These are phyloP conservation scores for Scylla paramamosain DNA, from an alignment of 1,140 invertebrate genomes.

Conservation along the genomic window DNA sequence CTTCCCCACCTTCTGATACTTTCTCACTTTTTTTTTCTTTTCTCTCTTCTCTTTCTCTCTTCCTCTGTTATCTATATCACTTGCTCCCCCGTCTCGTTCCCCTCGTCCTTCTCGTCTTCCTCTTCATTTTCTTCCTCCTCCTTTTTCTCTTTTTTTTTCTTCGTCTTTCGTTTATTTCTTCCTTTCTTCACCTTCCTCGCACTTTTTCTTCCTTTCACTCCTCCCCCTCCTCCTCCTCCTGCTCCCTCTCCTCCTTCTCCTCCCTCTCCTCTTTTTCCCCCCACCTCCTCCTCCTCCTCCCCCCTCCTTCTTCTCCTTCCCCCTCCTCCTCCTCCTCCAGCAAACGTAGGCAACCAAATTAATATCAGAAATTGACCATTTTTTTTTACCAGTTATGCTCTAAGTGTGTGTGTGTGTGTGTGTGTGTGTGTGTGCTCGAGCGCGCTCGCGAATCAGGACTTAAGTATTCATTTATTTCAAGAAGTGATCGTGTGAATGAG, in stretches of 20 bases:
- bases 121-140: no score
- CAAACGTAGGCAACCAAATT: not conserved
- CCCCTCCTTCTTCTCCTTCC: not conserved
- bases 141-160: not conserved
- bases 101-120: not conserved
- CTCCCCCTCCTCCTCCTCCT: not conserved
- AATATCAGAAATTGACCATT: not conserved
- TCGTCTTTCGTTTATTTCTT: not conserved
- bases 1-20: constrained; percentile 16
- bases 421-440: no score
- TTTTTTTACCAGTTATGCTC: not conserved
- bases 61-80: not conserved
- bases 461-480: no score
- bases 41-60: constrained; percentile 31
- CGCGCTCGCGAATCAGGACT: no score
- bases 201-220: not conserved
- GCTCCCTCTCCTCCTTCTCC: not conserved
- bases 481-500: no score
- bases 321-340: not conserved
- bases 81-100: no score
- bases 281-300: not conserved
- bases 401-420: no score
- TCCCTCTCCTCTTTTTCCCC: not conserved
- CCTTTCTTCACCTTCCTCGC: not conserved
- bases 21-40: not conserved